phyloP scores from a whole-genome alignment of 2,113 vertebrate species.

The Triplophysa dalaica region DNA sequence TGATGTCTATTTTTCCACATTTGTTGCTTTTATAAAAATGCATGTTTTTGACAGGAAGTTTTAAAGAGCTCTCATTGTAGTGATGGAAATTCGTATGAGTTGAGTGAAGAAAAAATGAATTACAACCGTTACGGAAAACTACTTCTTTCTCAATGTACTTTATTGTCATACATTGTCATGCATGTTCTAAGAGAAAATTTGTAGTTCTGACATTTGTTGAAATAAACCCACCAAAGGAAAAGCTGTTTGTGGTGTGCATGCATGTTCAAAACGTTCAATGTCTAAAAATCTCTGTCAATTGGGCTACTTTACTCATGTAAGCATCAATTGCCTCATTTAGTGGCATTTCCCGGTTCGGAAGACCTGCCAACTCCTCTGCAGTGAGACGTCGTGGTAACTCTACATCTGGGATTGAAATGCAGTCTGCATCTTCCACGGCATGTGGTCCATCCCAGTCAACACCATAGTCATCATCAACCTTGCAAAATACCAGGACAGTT shows the following conservation, averaged over 20 bases:
- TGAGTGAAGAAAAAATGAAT: not conserved
- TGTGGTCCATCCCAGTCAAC: slow-evolving; percentile 14
- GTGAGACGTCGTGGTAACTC: not conserved
- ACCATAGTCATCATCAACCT: slow-evolving; percentile 31
- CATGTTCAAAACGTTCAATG: not conserved
- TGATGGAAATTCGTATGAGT: not conserved
- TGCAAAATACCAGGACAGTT: not conserved
- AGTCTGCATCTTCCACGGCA: not conserved
- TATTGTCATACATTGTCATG: no score
- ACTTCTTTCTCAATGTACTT: no score
- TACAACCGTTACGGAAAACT: not conserved
- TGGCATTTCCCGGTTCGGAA: not conserved
- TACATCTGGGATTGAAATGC: not conserved
- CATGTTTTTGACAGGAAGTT: not conserved
- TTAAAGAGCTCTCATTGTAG: not conserved
- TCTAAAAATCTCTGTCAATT: not conserved
- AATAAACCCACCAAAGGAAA: not conserved
- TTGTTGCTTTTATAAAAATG: not conserved
- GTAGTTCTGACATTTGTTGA: not conserved
- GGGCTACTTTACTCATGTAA: not conserved
- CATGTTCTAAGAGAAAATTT: not conserved
- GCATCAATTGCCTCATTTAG: not conserved
- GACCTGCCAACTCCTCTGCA: not conserved
- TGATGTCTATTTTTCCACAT: not conserved
- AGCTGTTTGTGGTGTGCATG: not conserved